Evolutionary conservation across 2,888 invertebrate genomes (phyloP).

Genomic region (Leptopilina syphax): DNA sequence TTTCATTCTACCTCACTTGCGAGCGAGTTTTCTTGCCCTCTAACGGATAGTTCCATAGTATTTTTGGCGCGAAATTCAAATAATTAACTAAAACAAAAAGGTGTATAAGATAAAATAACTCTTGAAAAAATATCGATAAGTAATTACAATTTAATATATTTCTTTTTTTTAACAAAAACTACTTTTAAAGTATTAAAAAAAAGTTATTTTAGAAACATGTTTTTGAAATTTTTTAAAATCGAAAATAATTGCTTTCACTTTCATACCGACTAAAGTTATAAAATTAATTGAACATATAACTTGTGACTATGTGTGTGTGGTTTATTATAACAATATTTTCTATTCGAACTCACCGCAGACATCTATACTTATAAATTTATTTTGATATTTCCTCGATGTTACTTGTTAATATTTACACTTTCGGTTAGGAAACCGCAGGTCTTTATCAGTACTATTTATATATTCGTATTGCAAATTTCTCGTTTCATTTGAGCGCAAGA

Average conservation of each 20-base stretch:
- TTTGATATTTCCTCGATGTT: constrained; percentile 6
- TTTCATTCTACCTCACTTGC: too few species aligned
- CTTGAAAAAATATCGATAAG: too few species aligned
- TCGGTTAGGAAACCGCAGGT: constrained; percentile 3
- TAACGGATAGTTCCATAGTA: too few species aligned
- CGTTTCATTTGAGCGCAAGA: constrained; percentile 11
- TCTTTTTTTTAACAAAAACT: too few species aligned
- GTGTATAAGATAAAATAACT: too few species aligned
- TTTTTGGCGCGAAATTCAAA: too few species aligned
- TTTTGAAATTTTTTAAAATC: neutral
- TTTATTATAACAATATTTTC: neutral
- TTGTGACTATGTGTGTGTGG: neutral
- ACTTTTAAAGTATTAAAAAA: too few species aligned
- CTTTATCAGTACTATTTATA: neutral
- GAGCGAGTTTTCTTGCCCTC: too few species aligned
- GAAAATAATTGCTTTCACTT: constrained; percentile 7
- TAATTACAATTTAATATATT: too few species aligned
- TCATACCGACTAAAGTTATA: neutral
- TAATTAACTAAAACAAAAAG: too few species aligned
- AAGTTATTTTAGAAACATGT: neutral
- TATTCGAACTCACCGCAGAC: neutral
- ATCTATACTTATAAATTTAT: neutral
- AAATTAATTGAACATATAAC: constrained; percentile 4
- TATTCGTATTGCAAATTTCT: constrained; percentile 7
- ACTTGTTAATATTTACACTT: constrained; percentile 19